A percentile compares a stretch with the other conserved stretches of the same genome.
Evolutionary conservation across 2,888 invertebrate species (phyloP).

Genomic region (Cotesia congregata): DNA sequence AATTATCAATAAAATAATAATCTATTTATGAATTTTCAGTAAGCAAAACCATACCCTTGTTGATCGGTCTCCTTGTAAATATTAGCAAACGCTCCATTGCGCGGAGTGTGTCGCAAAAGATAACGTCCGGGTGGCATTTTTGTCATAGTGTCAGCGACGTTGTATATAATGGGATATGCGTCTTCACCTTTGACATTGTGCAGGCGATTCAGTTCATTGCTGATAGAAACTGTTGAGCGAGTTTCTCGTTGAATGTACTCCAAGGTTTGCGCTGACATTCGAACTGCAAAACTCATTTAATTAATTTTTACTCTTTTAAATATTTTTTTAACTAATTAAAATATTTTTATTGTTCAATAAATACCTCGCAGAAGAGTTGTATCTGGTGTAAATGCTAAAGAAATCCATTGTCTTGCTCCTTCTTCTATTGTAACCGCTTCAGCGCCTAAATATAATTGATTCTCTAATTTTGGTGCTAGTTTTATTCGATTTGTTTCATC

Average conservation of each 20-base stretch:
- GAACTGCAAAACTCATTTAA: conserved; percentile 47
- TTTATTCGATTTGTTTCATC: conserved; percentile 46
- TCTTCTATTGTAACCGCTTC: conserved; percentile 59
- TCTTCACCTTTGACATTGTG: conserved; percentile 54
- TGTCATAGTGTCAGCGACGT: conserved; percentile 52
- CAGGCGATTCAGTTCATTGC: conserved; percentile 56
- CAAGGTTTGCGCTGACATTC: conserved; percentile 48
- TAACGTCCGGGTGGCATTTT: conserved; percentile 54
- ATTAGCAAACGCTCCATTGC: conserved; percentile 55
- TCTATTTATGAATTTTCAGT: not conserved
- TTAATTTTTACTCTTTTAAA: not conserved
- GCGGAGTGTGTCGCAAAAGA: conserved; percentile 52
- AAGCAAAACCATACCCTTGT: conserved; percentile 45
- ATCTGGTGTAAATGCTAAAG: conserved; percentile 54
- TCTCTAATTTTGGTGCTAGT: conserved; percentile 57
- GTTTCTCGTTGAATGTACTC: conserved; percentile 58
- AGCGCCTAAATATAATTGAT: conserved; percentile 56
- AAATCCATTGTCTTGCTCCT: conserved; percentile 57
- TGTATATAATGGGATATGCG: conserved; percentile 53
- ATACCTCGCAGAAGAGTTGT: conserved; percentile 55
- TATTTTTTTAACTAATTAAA: conserved; percentile 7
- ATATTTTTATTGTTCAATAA: not conserved
- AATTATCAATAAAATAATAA: too few species aligned
- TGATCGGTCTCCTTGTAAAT: conserved; percentile 52
- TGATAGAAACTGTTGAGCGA: conserved; percentile 53